These are phyloP conservation scores for Nemoura dubitans DNA, from an alignment of 2,888 invertebrate genomes.

Conservation along the genomic window DNA sequence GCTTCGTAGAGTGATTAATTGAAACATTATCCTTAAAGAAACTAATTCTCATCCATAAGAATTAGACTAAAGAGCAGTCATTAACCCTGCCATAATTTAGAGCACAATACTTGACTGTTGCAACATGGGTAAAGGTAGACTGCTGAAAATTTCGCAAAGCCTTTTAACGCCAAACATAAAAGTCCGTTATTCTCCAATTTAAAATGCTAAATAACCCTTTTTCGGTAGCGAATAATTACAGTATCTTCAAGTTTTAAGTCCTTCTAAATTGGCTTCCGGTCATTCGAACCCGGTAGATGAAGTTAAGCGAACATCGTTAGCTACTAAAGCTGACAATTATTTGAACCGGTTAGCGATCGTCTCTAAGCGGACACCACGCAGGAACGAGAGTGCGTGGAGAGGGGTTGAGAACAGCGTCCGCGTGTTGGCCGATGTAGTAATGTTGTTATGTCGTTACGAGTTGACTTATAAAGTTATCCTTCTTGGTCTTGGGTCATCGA, in stretches of 20 bases:
- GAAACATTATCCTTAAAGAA: conserved; percentile 17
- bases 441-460: not conserved
- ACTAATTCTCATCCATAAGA: conserved; percentile 12
- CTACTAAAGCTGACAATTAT: not conserved
- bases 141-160: no score
- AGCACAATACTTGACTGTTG: not conserved
- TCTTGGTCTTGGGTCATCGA: conserved; percentile 12
- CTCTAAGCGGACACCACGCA: not conserved
- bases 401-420: not conserved
- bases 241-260: not conserved
- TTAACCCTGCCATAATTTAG: not conserved
- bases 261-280: not conserved
- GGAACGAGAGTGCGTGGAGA: not conserved
- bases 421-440: not conserved
- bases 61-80: conserved; percentile 7
- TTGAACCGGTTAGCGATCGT: not conserved
- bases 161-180: no score
- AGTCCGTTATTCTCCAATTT: no score
- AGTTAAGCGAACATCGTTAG: not conserved
- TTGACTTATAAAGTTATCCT: conserved; percentile 7
- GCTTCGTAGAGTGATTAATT: conserved; percentile 1
- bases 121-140: not conserved
- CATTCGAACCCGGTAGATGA: not conserved
- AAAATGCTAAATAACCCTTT: no score
- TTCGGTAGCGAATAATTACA: no score